Evolutionary conservation across 2,113 vertebrate species (phyloP).

Genomic region (Tachysurus fulvidraco): DNA sequence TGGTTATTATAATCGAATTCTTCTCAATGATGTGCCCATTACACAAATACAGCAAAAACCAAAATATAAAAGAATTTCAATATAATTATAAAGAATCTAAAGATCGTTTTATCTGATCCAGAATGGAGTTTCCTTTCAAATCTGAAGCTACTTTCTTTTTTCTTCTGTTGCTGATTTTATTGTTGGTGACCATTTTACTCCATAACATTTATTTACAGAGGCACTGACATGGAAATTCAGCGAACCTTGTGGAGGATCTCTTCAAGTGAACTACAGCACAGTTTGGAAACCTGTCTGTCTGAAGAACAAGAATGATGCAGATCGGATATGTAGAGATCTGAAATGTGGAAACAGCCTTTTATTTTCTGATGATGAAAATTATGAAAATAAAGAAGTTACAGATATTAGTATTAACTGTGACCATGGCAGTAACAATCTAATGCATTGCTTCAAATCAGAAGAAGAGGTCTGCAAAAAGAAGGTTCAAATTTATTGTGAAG

Average conservation of each 20-base stretch:
- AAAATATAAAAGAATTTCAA: too few relatives aligned
- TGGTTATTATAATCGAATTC: too few relatives aligned
- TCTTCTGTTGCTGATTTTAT: not conserved
- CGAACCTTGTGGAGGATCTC: conserved; percentile 53
- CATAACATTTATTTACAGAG: conserved; percentile 13
- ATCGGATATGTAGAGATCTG: not conserved
- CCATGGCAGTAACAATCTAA: rapidly evolving
- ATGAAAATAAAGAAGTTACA: not conserved
- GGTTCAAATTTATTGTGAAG: not conserved
- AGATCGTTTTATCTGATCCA: too few relatives aligned
- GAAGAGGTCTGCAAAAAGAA: rapidly evolving
- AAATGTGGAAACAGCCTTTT: not conserved
- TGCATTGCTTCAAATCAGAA: not conserved
- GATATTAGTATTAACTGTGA: not conserved
- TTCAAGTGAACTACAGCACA: conserved; percentile 31
- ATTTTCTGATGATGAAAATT: rapidly evolving
- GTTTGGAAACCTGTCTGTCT: conserved; percentile 40
- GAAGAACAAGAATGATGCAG: rapidly evolving
- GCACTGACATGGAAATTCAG: not conserved
- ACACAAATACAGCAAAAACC: too few relatives aligned
- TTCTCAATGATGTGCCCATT: too few relatives aligned
- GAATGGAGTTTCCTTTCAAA: not conserved
- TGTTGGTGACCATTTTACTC: not conserved
- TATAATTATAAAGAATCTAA: too few relatives aligned
- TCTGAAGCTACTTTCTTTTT: not conserved